phyloP scores from a whole-genome alignment of 2,888 invertebrate species.

The Cacoxenus indagator region DNA sequence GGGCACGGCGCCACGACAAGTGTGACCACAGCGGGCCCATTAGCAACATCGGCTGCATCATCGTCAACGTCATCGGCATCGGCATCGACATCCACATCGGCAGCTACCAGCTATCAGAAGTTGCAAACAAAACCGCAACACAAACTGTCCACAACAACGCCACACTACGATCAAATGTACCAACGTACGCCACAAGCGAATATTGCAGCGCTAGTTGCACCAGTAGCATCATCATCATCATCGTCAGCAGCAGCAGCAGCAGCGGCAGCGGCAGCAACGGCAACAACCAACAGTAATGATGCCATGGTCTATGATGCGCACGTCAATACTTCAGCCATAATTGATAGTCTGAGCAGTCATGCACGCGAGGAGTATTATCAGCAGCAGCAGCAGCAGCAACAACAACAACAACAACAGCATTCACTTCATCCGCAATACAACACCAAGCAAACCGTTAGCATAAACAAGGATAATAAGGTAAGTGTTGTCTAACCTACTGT shows the following conservation, averaged over 20 bases:
- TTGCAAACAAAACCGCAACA: slow-evolving; percentile 37
- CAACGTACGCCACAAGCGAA: slow-evolving; percentile 56
- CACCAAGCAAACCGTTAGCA: slow-evolving; percentile 43
- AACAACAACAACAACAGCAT: slow-evolving; percentile 36
- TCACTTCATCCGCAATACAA: slow-evolving; percentile 32
- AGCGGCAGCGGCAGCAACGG: slow-evolving; percentile 22
- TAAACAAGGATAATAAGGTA: slow-evolving; percentile 62
- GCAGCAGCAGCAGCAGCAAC: slow-evolving; percentile 52
- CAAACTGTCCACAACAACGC: slow-evolving; percentile 35
- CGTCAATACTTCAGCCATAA: slow-evolving; percentile 70
- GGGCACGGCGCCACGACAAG: slow-evolving; percentile 34
- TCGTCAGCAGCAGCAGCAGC: slow-evolving; percentile 36
- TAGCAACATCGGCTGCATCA: slow-evolving; percentile 39
- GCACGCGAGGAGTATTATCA: slow-evolving; percentile 70
- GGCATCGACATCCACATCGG: slow-evolving; percentile 31
- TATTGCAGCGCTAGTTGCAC: slow-evolving; percentile 41
- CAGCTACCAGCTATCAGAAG: slow-evolving; percentile 19
- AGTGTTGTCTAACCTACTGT: slow-evolving; percentile 35
- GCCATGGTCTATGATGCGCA: slow-evolving; percentile 66
- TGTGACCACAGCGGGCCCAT: slow-evolving; percentile 25
- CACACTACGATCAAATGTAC: slow-evolving; percentile 48
- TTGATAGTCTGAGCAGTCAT: slow-evolving; percentile 69
- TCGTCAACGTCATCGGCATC: slow-evolving; percentile 45
- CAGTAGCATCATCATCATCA: slow-evolving; percentile 37
- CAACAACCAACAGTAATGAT: slow-evolving; percentile 42